These are phyloP conservation scores for Saimiri boliviensis DNA, from an alignment of 2,113 vertebrate genomes.

Conservation along the genomic window DNA sequence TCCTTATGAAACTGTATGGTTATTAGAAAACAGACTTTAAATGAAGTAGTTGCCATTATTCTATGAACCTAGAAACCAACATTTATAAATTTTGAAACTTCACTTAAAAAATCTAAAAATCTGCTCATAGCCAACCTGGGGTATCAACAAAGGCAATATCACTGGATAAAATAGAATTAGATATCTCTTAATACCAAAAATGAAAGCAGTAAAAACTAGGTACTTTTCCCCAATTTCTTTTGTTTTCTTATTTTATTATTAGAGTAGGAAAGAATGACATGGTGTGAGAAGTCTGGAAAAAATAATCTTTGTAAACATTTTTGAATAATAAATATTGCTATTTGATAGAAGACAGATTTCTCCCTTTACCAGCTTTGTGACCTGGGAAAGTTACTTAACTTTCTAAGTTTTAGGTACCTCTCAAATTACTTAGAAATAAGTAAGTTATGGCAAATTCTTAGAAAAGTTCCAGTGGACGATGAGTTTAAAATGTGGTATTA, in stretches of 20 bases:
- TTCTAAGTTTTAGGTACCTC: background rate
- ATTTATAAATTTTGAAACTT: background rate
- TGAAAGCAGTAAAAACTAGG: background rate
- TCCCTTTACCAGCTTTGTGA: background rate
- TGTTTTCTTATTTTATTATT: background rate
- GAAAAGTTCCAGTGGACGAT: background rate
- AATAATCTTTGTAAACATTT: background rate
- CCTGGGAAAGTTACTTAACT: background rate
- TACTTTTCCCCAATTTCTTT: background rate
- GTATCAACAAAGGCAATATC: background rate
- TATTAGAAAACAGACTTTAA: background rate
- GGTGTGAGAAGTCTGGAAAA: background rate
- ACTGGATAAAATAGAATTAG: background rate
- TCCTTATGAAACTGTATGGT: background rate
- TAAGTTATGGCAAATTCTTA: background rate
- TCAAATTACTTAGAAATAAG: conserved; percentile 14
- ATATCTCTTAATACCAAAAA: background rate
- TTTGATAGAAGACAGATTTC: background rate
- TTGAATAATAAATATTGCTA: background rate
- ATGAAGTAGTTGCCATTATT: background rate
- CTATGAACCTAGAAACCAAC: background rate
- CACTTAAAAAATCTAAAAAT: background rate
- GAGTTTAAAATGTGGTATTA: background rate
- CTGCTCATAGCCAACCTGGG: background rate
- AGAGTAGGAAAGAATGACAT: background rate